Conservation (phyloP, 2,113 vertebrate genomes). For the Ranitomeya variabilis region DNA sequence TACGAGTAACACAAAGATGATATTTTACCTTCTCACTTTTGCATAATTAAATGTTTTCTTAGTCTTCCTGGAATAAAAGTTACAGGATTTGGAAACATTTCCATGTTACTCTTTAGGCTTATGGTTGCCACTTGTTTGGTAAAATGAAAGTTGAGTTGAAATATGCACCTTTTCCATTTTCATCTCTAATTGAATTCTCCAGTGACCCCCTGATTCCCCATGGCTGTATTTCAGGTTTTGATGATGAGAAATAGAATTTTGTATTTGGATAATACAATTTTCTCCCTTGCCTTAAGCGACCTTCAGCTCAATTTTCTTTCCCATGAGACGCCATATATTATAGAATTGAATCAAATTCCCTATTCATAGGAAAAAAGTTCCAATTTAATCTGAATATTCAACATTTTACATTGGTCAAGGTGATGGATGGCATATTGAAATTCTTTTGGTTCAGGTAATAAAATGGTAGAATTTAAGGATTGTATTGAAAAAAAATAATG, state of each 20-base stretch:
- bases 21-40: conserved; percentile 39
- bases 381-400: conserved; percentile 79
- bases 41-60: conserved; percentile 57
- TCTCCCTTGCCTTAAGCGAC: conserved; percentile 75
- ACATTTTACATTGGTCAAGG: conserved; percentile 71
- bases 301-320: conserved; percentile 77
- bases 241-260: conserved; percentile 75
- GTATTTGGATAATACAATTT: conserved; percentile 78
- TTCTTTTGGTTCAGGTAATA: conserved; percentile 73
- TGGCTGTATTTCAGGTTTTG: conserved; percentile 70
- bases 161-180: conserved; percentile 74
- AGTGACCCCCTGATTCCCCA: conserved; percentile 70
- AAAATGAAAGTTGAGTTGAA: conserved; percentile 69
- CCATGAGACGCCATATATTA: conserved; percentile 72
- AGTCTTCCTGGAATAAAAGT: conserved; percentile 39
- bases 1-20: conserved; percentile 2
- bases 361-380: conserved; percentile 76
- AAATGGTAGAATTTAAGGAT: conserved; percentile 68
- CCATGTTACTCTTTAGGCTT: conserved; percentile 60
- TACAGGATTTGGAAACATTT: conserved; percentile 64
- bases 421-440: conserved; percentile 77
- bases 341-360: conserved; percentile 74
- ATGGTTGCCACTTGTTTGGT: conserved; percentile 68
- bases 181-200: conserved; percentile 74
- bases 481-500: conserved; percentile 71